These are phyloP conservation scores for Orchesella cincta DNA, from an alignment of 1,140 invertebrate genomes.

Conservation along the genomic window DNA sequence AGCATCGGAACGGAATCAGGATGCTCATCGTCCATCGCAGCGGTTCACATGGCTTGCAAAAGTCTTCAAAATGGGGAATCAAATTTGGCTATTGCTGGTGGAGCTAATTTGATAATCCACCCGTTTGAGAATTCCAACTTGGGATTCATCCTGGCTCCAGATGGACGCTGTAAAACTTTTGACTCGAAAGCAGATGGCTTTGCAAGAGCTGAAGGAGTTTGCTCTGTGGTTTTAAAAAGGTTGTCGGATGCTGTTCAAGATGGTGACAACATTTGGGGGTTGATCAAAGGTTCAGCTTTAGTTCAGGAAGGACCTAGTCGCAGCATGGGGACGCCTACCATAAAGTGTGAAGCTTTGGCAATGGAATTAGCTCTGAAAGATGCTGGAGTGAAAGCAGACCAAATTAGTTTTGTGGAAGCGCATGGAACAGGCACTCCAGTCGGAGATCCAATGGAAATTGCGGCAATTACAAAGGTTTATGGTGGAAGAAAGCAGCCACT, in stretches of 20 bases:
- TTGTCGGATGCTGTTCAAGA: not conserved
- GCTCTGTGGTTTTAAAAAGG: not conserved
- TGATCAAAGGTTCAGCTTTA: not conserved
- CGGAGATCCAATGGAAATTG: not conserved
- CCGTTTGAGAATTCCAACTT: not conserved
- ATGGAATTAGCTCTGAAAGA: constrained; percentile 13
- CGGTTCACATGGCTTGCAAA: constrained; percentile 1
- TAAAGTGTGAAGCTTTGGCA: not conserved
- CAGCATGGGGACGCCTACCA: not conserved
- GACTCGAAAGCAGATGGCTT: not conserved
- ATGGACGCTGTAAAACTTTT: constrained; percentile 15
- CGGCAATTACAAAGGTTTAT: constrained; percentile 7
- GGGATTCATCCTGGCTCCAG: not conserved
- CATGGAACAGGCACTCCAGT: constrained; percentile 7
- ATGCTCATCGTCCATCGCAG: not conserved
- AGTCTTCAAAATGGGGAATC: not conserved
- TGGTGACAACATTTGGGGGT: not conserved
- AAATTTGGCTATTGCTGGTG: not conserved
- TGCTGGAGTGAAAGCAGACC: not conserved
- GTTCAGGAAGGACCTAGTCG: not conserved
- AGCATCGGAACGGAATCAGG: not conserved
- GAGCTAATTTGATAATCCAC: not conserved
- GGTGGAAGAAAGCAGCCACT: not conserved
- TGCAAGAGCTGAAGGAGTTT: not conserved
- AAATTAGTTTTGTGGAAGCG: not conserved